phyloP scores from a whole-genome alignment of 2,888 invertebrate genomes.

The Dasysyrphus tricinctus region DNA sequence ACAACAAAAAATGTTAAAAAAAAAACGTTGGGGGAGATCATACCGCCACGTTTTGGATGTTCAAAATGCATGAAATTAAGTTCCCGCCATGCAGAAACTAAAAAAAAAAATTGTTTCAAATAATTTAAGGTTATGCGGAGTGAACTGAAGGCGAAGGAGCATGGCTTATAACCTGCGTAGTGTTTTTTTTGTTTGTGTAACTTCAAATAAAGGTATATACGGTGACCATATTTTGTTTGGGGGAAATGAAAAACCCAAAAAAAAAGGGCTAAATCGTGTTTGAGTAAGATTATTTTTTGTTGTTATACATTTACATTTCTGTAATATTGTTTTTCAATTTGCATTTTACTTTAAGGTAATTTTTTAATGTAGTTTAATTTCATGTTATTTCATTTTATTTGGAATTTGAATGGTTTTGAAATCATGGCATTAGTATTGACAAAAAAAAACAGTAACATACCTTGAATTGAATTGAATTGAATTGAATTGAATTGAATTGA shows the following conservation, averaged over 20 bases:
- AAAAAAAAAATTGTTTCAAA: slow-evolving; percentile 61
- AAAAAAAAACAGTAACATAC: too few species aligned
- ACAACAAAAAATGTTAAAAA: slow-evolving; percentile 12
- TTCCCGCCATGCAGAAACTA: slow-evolving; percentile 71
- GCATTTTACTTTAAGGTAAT: too few species aligned
- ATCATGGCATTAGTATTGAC: too few species aligned
- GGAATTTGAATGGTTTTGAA: too few species aligned
- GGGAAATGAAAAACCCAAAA: neutral
- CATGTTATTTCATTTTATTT: too few species aligned
- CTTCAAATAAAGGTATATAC: neutral
- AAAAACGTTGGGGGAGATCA: slow-evolving; percentile 3
- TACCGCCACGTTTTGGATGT: slow-evolving; percentile 78
- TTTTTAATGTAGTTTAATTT: too few species aligned
- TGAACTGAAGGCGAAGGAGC: slow-evolving; percentile 20
- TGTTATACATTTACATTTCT: too few species aligned
- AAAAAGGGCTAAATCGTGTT: neutral
- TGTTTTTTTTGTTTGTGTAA: slow-evolving; percentile 12
- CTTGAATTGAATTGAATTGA: too few species aligned
- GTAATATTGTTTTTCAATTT: too few species aligned
- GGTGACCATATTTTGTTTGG: slow-evolving; percentile 14
- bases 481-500: too few species aligned
- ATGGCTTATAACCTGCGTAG: slow-evolving; percentile 12
- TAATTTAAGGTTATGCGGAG: slow-evolving; percentile 70
- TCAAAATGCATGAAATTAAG: slow-evolving; percentile 81
- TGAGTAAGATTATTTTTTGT: too few species aligned